Evolutionary conservation across 2,888 invertebrate genomes (phyloP), one percentile per base, ranked within the genome.

Genomic region (Rhagonycha fulva): DNA sequence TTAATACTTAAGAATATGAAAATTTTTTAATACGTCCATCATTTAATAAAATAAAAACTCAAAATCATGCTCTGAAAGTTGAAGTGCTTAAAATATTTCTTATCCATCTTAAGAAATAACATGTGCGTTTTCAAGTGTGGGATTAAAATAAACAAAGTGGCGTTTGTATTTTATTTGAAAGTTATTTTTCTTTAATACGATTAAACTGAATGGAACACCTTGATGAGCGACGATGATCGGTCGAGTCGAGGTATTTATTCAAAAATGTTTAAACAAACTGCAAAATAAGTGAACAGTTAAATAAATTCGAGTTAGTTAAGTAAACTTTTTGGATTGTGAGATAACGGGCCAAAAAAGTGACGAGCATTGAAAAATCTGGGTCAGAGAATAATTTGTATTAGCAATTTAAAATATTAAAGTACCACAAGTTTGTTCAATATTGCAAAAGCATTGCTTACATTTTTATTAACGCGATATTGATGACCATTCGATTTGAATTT

Each of bases 71-170:
- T 77, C 80, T 78, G 79, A 78, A 78, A 76, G 71, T 79, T 80
- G 77, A 78, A 78, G 76, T 78, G 80, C 80, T 81, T 80, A 79
- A 79, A 80, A 80, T 79, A 80, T 80, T 80, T 78, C 62, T 66
- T 24, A 14, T 77, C 74, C 76, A 75, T 78, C 77, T 78, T 78
- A 75, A 79, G 80, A 79, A 80, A 80, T 79, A 79, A 80, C 80
- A 80, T 80, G 79, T 80, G 80, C 63, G 23, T 77, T 79, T 78
- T 80, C 80, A 76, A 80, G 80, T 79, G 79, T 76, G 70, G 76
- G 75, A 75, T 80, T 80, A 79, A 79, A 81, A 80, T 80, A 80
- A 81, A 81, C 79, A 80, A 79, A 74, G 78, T 71, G 68, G 66
- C 30, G 60, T 75, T 75, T 74, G 74, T 76, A 70, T 74, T 75